These are phyloP conservation scores for Diaprepes abbreviatus DNA, from an alignment of 2,888 invertebrate species.

Conservation along the genomic window DNA sequence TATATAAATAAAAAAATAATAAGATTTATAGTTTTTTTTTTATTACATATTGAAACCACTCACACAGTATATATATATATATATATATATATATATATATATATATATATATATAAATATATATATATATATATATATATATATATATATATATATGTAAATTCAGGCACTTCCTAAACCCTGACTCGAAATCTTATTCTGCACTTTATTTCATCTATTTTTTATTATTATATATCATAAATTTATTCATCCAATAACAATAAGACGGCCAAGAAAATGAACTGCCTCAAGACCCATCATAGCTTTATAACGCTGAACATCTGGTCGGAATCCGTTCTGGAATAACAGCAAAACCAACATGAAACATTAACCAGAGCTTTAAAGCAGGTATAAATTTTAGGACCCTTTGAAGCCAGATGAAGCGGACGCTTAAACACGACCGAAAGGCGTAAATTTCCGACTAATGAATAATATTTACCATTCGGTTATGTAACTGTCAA, in stretches of 20 bases:
- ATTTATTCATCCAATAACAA: too few relatives aligned
- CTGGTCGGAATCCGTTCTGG: not conserved
- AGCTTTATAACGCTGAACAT: not conserved
- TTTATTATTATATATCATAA: too few relatives aligned
- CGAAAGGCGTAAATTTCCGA: slow-evolving; percentile 4
- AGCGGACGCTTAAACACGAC: slow-evolving; percentile 9
- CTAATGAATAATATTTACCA: slow-evolving; percentile 16
- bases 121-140: too few relatives aligned
- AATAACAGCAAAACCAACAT: slow-evolving; percentile 1
- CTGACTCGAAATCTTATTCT: too few relatives aligned
- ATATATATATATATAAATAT: too few relatives aligned
- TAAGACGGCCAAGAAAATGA: too few relatives aligned
- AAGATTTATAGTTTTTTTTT: too few relatives aligned
- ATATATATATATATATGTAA: not conserved
- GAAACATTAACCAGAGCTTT: not conserved
- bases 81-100: too few relatives aligned
- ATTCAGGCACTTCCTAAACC: not conserved
- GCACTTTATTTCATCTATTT: too few relatives aligned
- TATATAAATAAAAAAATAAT: too few relatives aligned
- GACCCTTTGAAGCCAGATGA: slow-evolving; percentile 16
- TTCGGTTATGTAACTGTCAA: slow-evolving; percentile 15
- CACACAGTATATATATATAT: too few relatives aligned
- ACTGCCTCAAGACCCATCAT: not conserved
- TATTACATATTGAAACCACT: too few relatives aligned
- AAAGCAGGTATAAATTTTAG: slow-evolving; percentile 4